Conservation (phyloP, 2,113 vertebrate species). For the Gambusia affinis region DNA sequence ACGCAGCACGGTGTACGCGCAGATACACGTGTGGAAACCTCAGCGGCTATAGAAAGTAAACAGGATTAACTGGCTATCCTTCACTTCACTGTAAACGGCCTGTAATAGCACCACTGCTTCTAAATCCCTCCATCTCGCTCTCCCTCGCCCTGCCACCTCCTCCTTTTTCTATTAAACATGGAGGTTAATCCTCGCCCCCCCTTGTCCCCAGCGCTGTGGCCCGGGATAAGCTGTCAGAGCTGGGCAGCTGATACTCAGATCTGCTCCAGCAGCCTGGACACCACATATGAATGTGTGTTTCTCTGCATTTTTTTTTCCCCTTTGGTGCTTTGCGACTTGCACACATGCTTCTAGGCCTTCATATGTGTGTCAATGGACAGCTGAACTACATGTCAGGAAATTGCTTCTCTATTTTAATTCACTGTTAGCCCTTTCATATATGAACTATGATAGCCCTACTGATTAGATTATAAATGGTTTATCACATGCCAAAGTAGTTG, state of each 20-base stretch:
- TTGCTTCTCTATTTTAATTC: background rate
- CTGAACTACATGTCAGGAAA: constrained; percentile 21
- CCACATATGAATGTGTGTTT: constrained; percentile 7
- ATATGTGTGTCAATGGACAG: background rate
- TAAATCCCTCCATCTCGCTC: constrained; percentile 72
- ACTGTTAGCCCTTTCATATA: constrained; percentile 21
- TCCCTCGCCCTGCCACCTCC: constrained; percentile 65
- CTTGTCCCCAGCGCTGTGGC: constrained; percentile 51
- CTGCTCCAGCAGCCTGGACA: constrained; percentile 49
- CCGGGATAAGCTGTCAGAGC: constrained; percentile 72
- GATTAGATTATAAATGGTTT: background rate
- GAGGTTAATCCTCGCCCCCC: constrained; percentile 73
- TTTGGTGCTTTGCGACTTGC: background rate
- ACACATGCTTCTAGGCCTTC: background rate
- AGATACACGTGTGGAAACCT: constrained; percentile 53
- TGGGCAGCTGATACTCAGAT: constrained; percentile 64
- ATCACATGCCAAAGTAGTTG: background rate
- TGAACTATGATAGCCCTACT: background rate
- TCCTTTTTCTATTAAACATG: constrained; percentile 76
- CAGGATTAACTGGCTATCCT: constrained; percentile 77
- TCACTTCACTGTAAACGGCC: constrained; percentile 75
- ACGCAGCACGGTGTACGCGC: constrained; percentile 15
- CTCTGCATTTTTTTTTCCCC: background rate
- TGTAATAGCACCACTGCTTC: constrained; percentile 74
- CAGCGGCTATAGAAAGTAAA: constrained; percentile 77